Evolutionary conservation across 2,797 vertebrate genomes (phyloP).

Genomic region (Epinephelus coioides): DNA sequence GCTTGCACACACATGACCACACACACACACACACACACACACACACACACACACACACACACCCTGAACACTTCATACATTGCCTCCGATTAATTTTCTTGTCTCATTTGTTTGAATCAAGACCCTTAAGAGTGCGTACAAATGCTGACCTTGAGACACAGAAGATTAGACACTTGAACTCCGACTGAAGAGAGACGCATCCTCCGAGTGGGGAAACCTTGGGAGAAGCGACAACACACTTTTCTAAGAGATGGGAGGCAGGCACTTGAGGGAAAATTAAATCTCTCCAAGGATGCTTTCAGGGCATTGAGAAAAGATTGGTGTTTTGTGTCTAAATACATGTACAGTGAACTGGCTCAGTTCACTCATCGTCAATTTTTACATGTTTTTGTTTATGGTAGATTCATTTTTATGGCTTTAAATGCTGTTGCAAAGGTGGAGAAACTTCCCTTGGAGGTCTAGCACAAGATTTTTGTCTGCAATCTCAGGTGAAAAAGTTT

Average conservation of each 20-base stretch:
- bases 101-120: conserved; percentile 77
- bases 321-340: conserved; percentile 70
- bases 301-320: conserved; percentile 70
- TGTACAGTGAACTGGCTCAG: conserved; percentile 30
- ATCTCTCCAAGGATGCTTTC: conserved; percentile 80
- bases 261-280: conserved; percentile 83
- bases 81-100: conserved; percentile 74
- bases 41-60: conserved; percentile 23
- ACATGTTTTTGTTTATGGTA: conserved; percentile 64
- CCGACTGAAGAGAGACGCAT: conserved; percentile 68
- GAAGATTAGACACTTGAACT: conserved; percentile 80
- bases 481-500: conserved; percentile 40
- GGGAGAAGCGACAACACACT: conserved; percentile 68
- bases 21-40: conserved; percentile 18
- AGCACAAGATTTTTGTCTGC: conserved; percentile 16
- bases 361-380: conserved; percentile 38
- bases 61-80: conserved; percentile 53
- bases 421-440: conserved; percentile 38
- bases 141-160: conserved; percentile 78
- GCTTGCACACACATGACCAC: conserved; percentile 7
- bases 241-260: conserved; percentile 75
- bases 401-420: conserved; percentile 44
- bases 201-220: conserved; percentile 75
- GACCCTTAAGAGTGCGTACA: conserved; percentile 70
- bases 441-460: conserved; percentile 33